Conservation (phyloP, 2,113 vertebrate genomes). For the Colistium nudipinnis region DNA sequence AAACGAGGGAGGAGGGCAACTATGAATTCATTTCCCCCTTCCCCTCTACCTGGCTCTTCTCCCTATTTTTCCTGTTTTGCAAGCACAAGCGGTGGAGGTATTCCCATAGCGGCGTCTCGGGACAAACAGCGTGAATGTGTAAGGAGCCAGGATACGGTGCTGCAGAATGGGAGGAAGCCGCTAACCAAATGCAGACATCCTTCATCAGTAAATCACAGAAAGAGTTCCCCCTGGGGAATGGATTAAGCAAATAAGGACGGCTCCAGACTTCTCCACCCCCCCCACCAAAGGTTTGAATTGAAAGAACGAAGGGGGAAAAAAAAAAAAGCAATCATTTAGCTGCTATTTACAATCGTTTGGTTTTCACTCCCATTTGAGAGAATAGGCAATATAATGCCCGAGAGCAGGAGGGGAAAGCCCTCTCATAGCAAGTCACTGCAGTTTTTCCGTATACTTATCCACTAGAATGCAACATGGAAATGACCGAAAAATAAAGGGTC, state of each 20-base stretch:
- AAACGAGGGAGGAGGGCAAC: conserved; percentile 55
- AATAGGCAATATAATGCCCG: conserved; percentile 73
- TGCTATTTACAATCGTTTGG: conserved; percentile 82
- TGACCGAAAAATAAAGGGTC: conserved; percentile 71
- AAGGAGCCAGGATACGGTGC: conserved; percentile 62
- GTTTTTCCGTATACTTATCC: conserved; percentile 64
- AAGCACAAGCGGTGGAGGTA: conserved; percentile 82
- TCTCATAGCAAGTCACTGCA: conserved; percentile 75
- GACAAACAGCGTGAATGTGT: conserved; percentile 68
- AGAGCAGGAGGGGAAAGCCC: conserved; percentile 59
- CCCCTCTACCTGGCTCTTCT: conserved; percentile 49
- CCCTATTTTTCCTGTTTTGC: conserved; percentile 68
- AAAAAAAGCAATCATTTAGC: conserved; percentile 83
- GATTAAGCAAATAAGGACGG: conserved; percentile 78
- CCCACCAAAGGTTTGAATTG: conserved; percentile 79
- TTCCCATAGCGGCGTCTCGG: conserved; percentile 71
- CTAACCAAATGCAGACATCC: conserved; percentile 73
- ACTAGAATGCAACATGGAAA: conserved; percentile 70
- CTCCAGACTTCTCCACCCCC: conserved; percentile 17
- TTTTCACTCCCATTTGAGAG: conserved; percentile 60
- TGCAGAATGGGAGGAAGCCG: conserved; percentile 66
- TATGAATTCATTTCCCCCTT: conserved; percentile 49
- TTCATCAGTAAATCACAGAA: conserved; percentile 73
- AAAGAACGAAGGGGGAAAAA: conserved; percentile 19
- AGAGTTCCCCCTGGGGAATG: conserved; percentile 65